Evolutionary conservation across 2,888 invertebrate genomes (phyloP).

Genomic region (Chymomyza fuscimana): DNA sequence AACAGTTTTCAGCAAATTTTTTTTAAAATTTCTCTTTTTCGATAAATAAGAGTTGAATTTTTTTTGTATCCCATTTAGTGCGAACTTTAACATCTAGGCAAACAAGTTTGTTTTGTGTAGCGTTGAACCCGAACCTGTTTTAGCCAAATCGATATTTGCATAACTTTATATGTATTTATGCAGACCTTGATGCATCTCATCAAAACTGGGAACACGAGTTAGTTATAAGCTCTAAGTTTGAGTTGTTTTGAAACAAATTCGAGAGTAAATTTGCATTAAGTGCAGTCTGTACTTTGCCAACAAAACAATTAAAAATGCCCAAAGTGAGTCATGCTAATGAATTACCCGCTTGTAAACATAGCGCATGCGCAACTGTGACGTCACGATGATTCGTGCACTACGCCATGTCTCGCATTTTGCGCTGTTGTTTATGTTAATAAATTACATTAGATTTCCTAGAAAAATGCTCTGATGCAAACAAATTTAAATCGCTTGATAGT

Average conservation of each 20-base stretch:
- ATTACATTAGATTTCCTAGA: constrained; percentile 12
- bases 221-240: not conserved
- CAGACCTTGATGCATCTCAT: constrained; percentile 2
- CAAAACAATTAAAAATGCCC: constrained; percentile 17
- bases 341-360: not conserved
- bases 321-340: constrained; percentile 23
- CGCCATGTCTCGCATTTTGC: constrained; percentile 4
- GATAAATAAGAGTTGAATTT: no score
- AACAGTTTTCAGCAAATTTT: no score
- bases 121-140: not conserved
- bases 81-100: no score
- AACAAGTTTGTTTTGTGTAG: no score
- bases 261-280: constrained; percentile 7
- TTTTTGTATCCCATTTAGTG: no score
- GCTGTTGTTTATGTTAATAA: not conserved
- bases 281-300: not conserved
- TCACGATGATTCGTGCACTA: constrained; percentile 24
- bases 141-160: not conserved
- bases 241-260: constrained; percentile 15
- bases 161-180: not conserved
- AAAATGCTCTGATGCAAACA: constrained; percentile 6
- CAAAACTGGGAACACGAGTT: not conserved
- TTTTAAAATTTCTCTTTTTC: no score
- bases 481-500: not conserved
- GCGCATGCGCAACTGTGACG: constrained; percentile 42